Base-by-base conservation (phyloP, 2,888 invertebrate species). In the Scelioninae gen. 2 region DNA sequence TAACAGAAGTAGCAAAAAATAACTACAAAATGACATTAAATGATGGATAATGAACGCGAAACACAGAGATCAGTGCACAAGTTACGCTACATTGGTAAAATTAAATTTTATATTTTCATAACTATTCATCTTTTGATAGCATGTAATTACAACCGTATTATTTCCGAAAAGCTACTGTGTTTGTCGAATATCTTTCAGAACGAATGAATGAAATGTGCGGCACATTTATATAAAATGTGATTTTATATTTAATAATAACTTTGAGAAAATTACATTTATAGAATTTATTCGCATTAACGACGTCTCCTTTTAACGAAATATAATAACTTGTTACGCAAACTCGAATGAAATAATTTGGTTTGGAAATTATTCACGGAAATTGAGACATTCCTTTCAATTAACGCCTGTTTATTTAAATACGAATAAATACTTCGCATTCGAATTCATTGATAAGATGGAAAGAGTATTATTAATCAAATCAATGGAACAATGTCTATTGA, bases 141-240 rank as follows among this genome's bases (percentile, higher is more conserved):
- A 22, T 35, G 22, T 22, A 39, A 25, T 37, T 16, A 39, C 15
- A 39, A 25, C 10, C 55, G n/a, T 22, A 39, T 39, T 55, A 39
- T 55, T 55, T 39, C 16, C 31, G 11, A 35, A 28, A 37, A 48
- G 37, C 46, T 35, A 18, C 45, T 22, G 1, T 39, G 31, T 45
- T 58, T 48, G 41, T 37, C 19, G 50, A 45, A 45, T 13, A 13
- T 0, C 25, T 11, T 45, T 13, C 25, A 25, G 10, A 45, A n/a
- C n/a, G n/a, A 16, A 45, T 33, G 41, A 43, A 37, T 25, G 37
- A 15, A 64, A 64, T 63, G 41, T 63, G 13, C 31, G 10, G 33
- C 45, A 45, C 52, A 63, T 63, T 63, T 61, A 50, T 43, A 28
- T n/a, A 22, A 43, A 63, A 43, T 43, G 15, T 52, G 48, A 52